Evolutionary conservation across 2,888 invertebrate genomes (phyloP), one percentile per base, ranked within the genome.

Genomic region (Tenthredo mesomela): DNA sequence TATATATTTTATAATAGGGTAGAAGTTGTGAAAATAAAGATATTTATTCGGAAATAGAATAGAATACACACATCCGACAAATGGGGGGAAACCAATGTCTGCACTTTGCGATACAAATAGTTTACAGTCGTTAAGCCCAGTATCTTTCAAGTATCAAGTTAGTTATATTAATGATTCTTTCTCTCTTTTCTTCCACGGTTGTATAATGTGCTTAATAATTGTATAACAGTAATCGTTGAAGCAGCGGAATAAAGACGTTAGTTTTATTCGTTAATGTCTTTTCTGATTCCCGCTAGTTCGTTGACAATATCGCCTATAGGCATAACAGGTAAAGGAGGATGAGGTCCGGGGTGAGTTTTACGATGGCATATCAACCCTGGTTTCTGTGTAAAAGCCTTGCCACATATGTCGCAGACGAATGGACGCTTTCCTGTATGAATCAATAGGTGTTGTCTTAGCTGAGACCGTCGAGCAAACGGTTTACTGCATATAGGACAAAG

Each of bases 261-360:
- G 21, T 12, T 21, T 67, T 33, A 67, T 67, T 67, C 33, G 21
- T 84, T 47, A 67, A 18, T 25, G 47, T 67, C 71, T 21, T 83
- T 83, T 47, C 6, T 70, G 7, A 84, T 61, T 58, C 70, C 92
- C 0, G 92, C 93, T 43, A 93, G 92, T 50, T 93, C 91, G 82
- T 92, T 92, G 4, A 93, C 93, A 43, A 93, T 90, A 83, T 93
- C 93, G 0, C 92, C 93, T 70, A 93, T 93, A 0, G 93, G 93
- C 93, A 93, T 93, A 0, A 93, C 93, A 0, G 93, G 93, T 10
- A 93, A 85, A 0, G 93, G 93, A 0, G 93, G 93, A 86, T 92
- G 93, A 0, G 89, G 88, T 0, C 93, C 93, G 0, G 93, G 93
- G 85, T 93, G 93, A 7, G 92, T 93, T 77, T 93, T 93, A 47